Conservation (phyloP, 1,140 invertebrate species). For the Druon quercuslanigerum region DNA sequence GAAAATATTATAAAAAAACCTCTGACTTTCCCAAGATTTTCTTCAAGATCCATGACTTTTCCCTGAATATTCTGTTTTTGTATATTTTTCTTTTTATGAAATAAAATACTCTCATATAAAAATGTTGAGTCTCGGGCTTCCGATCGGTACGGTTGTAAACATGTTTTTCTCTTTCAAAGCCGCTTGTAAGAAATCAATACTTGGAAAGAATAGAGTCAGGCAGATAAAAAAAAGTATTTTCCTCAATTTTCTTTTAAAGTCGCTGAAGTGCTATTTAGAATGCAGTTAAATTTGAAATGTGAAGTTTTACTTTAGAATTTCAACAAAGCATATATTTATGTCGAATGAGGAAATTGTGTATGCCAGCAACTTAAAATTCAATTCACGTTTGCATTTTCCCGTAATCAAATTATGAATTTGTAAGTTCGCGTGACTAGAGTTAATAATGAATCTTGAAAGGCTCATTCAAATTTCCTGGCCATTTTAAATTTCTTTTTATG, state of each 20-base stretch:
- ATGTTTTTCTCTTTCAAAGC: background rate
- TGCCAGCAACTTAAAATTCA: background rate
- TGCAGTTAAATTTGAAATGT: background rate
- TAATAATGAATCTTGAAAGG: constrained; percentile 17
- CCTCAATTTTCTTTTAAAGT: background rate
- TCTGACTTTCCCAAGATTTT: no score
- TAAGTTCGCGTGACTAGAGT: background rate
- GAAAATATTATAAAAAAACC: no score
- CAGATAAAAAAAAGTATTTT: background rate
- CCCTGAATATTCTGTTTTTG: no score
- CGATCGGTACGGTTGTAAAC: background rate
- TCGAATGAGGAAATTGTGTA: background rate
- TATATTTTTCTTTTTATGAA: background rate
- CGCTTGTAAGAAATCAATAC: constrained; percentile 23
- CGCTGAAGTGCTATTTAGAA: background rate
- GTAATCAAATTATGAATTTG: constrained; percentile 16
- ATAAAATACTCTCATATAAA: background rate
- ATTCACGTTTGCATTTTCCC: background rate
- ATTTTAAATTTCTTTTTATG: no score
- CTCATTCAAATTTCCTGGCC: no score
- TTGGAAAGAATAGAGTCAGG: no score
- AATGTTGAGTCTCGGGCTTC: background rate
- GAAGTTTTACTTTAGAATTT: background rate
- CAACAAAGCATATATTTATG: background rate
- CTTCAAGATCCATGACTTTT: no score